Conservation (phyloP, 2,113 vertebrate genomes). For the Alligator sinensis region DNA sequence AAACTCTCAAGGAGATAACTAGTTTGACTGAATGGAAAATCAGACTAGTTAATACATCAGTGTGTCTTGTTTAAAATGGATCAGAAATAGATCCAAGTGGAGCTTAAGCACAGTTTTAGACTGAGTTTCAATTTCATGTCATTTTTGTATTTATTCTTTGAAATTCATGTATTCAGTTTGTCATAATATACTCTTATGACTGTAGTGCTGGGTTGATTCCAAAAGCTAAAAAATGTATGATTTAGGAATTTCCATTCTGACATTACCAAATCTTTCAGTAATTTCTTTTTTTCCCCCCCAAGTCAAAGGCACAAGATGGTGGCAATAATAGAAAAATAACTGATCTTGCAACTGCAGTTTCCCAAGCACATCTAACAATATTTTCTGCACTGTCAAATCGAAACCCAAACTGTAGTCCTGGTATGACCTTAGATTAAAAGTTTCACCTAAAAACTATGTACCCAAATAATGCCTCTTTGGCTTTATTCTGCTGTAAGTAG, state of each 20-base stretch:
- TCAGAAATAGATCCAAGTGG: background rate
- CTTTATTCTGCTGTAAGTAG: background rate
- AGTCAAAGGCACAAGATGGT: background rate
- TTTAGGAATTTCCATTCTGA: background rate
- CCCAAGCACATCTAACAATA: background rate
- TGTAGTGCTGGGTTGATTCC: background rate
- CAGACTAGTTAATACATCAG: background rate
- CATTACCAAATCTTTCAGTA: background rate
- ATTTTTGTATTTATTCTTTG: background rate
- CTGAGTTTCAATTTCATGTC: background rate
- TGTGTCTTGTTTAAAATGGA: background rate
- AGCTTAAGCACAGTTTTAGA: background rate
- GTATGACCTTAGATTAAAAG: background rate
- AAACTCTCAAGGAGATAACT: background rate
- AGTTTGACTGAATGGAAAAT: background rate
- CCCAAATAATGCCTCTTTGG: background rate
- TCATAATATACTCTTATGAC: background rate
- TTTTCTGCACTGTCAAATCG: background rate
- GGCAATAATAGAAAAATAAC: background rate
- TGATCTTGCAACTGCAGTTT: background rate
- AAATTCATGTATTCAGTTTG: too few relatives aligned
- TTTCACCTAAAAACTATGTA: background rate
- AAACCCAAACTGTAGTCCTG: background rate
- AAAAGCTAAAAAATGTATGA: background rate
- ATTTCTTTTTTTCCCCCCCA: too few relatives aligned